Conservation (phyloP, 1,140 invertebrate genomes). For the Meloidogyne hapla region DNA sequence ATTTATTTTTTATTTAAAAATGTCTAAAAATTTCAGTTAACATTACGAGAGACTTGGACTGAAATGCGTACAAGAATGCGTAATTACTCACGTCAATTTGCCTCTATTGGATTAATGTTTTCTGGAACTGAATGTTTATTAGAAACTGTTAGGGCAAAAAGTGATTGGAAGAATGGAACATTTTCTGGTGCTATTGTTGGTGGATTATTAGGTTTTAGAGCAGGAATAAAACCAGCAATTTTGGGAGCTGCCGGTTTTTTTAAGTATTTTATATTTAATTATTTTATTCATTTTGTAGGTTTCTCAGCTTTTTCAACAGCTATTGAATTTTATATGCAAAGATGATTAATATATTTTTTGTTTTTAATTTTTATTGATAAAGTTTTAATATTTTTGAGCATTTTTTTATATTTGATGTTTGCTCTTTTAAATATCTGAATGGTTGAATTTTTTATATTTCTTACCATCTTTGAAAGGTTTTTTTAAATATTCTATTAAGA, state of each 20-base stretch:
- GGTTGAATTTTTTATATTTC: neutral
- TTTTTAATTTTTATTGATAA: neutral
- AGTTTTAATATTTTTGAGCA: neutral
- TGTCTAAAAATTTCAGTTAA: conserved; percentile 54
- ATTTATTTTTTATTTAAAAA: conserved; percentile 73
- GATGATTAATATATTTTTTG: conserved; percentile 22
- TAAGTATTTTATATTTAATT: neutral
- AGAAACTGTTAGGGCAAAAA: conserved; percentile 76
- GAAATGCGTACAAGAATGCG: conserved; percentile 89
- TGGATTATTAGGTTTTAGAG: conserved; percentile 89
- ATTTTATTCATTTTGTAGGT: neutral
- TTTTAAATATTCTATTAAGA: neutral
- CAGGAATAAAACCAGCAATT: conserved; percentile 85
- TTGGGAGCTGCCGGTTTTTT: conserved; percentile 80
- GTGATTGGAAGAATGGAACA: conserved; percentile 90
- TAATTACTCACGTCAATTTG: conserved; percentile 95
- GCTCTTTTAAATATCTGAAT: neutral
- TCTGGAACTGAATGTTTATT: conserved; percentile 69
- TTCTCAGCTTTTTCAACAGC: conserved; percentile 91
- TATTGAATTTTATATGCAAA: conserved; percentile 76
- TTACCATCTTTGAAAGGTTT: neutral
- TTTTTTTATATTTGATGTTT: neutral
- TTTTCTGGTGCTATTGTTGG: conserved; percentile 89
- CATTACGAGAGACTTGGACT: conserved; percentile 66
- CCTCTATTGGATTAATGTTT: conserved; percentile 86